Evolutionary conservation across 2,888 invertebrate genomes (phyloP), one percentile per base, ranked within the genome.

Genomic region (Xanthorhoe designata): DNA sequence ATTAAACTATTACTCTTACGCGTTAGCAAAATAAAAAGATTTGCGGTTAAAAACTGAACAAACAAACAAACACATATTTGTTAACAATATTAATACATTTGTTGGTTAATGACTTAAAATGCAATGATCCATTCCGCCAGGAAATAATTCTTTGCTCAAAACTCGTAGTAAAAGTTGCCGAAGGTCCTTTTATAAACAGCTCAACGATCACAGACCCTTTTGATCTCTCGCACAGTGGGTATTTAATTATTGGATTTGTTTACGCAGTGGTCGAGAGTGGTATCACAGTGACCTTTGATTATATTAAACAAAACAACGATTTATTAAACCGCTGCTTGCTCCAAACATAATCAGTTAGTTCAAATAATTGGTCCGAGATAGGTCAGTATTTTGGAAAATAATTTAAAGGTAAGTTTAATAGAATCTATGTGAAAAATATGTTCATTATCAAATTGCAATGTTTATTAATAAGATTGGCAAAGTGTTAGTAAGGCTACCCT

Each of bases 341-440:
- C 78, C 69, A 78, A 78, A 78, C 82, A 73, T 75, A 68, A 71
- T 78, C 80, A 85, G 82, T 85, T 75, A 71, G 75, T 81, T 75
- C 77, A 79, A 78, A 80, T 77, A 76, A 76, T 73, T 78, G 74
- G 71, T 55, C 70, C 69, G 59, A 73, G 70, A 69, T 72, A 75
- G 78, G 69, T 75, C 70, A 70, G 73, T 77, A 71, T 70, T 64
- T 55, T 59, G 18, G 47, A 58, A 57, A 50, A 62, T 63, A 61
- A 66, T 32, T 59, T 53, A 15, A 18, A 42, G 55, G 67, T 67
- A 56, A 56, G 60, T 51, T 5, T 29, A 15, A 24, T 24, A 24
- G n/a, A n/a, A n/a, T n/a, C n/a, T n/a, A n/a, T n/a, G n/a, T n/a
- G n/a, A n/a, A 32, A 32, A 32, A 32, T 7, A 32, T 32, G 5